Percentiles rank a stretch among this genome's conserved stretches.
Evolutionary conservation across 2,113 vertebrate species (phyloP).

Genomic region (Equus przewalskii): DNA sequence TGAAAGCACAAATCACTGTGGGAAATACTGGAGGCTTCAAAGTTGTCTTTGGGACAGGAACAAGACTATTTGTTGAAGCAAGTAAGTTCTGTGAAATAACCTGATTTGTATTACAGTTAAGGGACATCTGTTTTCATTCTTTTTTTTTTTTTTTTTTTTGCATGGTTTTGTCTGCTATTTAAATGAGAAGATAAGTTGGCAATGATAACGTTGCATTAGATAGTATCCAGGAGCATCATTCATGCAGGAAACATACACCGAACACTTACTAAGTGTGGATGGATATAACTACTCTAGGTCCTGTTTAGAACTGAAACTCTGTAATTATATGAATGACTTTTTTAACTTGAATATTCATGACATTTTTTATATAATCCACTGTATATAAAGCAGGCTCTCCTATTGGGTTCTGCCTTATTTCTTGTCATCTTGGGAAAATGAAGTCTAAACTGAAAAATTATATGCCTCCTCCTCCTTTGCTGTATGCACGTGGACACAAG

Average conservation of each 20-base stretch:
- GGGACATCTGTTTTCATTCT: background rate
- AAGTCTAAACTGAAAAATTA: constrained; percentile 14
- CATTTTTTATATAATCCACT: background rate
- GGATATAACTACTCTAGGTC: background rate
- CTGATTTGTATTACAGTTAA: background rate
- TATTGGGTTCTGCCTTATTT: background rate
- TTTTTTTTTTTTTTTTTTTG: background rate
- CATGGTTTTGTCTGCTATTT: background rate
- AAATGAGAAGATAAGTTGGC: constrained; percentile 37
- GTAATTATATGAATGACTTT: background rate
- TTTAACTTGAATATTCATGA: background rate
- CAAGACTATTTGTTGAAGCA: constrained; percentile 61
- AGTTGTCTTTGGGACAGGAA: constrained; percentile 69
- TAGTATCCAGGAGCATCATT: background rate
- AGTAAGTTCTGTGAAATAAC: constrained; percentile 65
- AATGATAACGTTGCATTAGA: background rate
- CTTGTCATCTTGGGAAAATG: background rate
- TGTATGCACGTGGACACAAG: background rate
- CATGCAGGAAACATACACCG: background rate
- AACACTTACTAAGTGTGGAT: background rate
- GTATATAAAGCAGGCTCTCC: background rate
- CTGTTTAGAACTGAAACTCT: background rate
- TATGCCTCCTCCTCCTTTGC: background rate
- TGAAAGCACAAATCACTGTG: constrained; percentile 78
- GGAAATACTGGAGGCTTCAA: background rate